A percentile compares a stretch with the other conserved stretches of the same genome.
These are phyloP conservation scores for Drosophila erecta DNA, from an alignment of 1,140 invertebrate genomes.

Conservation along the genomic window DNA sequence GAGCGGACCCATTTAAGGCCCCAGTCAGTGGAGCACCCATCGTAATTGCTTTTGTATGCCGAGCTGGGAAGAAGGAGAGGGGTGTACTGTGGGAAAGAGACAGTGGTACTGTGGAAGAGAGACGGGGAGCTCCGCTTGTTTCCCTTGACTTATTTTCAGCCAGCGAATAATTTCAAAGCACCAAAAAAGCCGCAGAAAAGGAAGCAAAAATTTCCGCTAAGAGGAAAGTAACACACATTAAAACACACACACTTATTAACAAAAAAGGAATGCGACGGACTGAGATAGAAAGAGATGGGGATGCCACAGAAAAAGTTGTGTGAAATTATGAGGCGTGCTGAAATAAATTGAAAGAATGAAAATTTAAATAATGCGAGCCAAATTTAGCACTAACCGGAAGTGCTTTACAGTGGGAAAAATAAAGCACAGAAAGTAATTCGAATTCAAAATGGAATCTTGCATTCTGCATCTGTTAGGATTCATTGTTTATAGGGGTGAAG, in stretches of 20 bases:
- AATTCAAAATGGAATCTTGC: background rate
- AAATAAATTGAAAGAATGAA: conserved; percentile 67
- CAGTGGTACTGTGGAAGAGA: too few relatives aligned
- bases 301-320: conserved; percentile 39
- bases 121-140: background rate
- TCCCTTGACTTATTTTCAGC: conserved; percentile 28
- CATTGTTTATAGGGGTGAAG: background rate
- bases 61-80: conserved; percentile 9
- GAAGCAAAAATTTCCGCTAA: conserved; percentile 50
- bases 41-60: conserved; percentile 68
- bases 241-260: conserved; percentile 8
- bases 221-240: conserved; percentile 49
- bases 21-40: conserved; percentile 26
- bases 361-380: conserved; percentile 61
- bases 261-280: conserved; percentile 7
- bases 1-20: conserved; percentile 15
- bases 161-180: conserved; percentile 45
- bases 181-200: conserved; percentile 33
- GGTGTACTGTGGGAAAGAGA: background rate
- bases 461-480: background rate
- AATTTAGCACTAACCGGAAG: conserved; percentile 33
- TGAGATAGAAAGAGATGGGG: background rate
- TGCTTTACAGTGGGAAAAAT: conserved; percentile 1
- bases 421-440: background rate
- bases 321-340: conserved; percentile 57